Percentiles rank a stretch among this genome's conserved stretches.
These are phyloP conservation scores for Callipepla squamata DNA, from an alignment of 2,113 vertebrate genomes.

Conservation along the genomic window DNA sequence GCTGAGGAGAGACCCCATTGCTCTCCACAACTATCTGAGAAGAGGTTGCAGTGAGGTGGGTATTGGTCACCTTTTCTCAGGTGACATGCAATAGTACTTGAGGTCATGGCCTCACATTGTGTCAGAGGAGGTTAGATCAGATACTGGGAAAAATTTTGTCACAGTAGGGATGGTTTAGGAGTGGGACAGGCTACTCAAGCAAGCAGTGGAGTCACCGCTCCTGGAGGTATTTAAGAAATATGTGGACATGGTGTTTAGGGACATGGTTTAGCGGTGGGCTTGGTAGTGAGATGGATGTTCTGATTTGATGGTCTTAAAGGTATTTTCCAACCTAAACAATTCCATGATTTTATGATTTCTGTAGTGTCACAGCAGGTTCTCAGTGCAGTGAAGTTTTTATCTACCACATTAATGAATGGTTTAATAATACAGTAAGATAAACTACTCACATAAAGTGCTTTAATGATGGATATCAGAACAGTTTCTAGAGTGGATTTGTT, in stretches of 20 bases:
- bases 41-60: not conserved
- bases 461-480: constrained; percentile 58
- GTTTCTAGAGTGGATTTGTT: constrained; percentile 51
- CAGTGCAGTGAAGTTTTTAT: constrained; percentile 45
- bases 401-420: constrained; percentile 61
- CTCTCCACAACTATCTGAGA: not conserved
- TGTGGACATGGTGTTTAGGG: not conserved
- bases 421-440: constrained; percentile 69
- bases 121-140: not conserved
- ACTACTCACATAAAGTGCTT: constrained; percentile 42
- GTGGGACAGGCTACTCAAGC: not conserved
- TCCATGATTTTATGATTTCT: not conserved
- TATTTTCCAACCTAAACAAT: not conserved
- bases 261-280: not conserved
- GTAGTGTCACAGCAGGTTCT: not conserved
- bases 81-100: not conserved
- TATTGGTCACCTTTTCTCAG: not conserved
- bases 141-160: not conserved
- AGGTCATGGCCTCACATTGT: not conserved
- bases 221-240: not conserved
- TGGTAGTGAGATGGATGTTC: not conserved
- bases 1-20: not conserved
- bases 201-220: not conserved
- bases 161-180: not conserved
- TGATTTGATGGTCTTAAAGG: not conserved